Conservation (phyloP, 1,140 invertebrate species). For the Agrypnia vestita region DNA sequence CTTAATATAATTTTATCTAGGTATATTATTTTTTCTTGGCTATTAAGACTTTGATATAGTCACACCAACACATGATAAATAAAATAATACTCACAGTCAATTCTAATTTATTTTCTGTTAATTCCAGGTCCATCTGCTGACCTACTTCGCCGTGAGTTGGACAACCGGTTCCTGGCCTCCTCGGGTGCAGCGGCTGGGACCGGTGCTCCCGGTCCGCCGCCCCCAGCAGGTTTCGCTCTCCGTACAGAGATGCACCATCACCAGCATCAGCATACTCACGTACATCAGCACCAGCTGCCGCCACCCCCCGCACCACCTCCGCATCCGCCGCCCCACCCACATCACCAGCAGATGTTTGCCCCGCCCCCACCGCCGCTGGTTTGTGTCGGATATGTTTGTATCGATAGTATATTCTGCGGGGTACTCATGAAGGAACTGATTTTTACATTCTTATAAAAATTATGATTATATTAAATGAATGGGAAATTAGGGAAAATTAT, state of each 20-base stretch:
- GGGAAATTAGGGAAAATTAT: too few relatives aligned
- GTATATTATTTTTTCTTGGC: too few relatives aligned
- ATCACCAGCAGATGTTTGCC: slow-evolving; percentile 67
- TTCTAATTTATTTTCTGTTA: slow-evolving; percentile 8
- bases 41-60: too few relatives aligned
- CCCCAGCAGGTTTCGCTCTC: slow-evolving; percentile 78
- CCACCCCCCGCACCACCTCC: slow-evolving; percentile 68
- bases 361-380: slow-evolving; percentile 69
- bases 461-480: too few relatives aligned
- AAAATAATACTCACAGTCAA: not conserved
- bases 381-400: slow-evolving; percentile 42
- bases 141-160: slow-evolving; percentile 90
- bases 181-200: slow-evolving; percentile 60
- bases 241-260: slow-evolving; percentile 92
- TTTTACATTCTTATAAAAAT: not conserved
- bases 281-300: slow-evolving; percentile 86
- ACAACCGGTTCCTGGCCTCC: slow-evolving; percentile 86
- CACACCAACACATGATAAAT: too few relatives aligned
- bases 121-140: slow-evolving; percentile 78
- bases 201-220: slow-evolving; percentile 67
- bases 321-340: slow-evolving; percentile 65
- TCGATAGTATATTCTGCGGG: slow-evolving; percentile 32
- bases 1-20: too few relatives aligned
- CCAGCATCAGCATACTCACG: slow-evolving; percentile 92
- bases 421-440: not conserved